Evolutionary conservation across 2,113 vertebrate species (phyloP), one percentile per base, ranked within the genome.

Genomic region (Protobothrops mucrosquamatus): DNA sequence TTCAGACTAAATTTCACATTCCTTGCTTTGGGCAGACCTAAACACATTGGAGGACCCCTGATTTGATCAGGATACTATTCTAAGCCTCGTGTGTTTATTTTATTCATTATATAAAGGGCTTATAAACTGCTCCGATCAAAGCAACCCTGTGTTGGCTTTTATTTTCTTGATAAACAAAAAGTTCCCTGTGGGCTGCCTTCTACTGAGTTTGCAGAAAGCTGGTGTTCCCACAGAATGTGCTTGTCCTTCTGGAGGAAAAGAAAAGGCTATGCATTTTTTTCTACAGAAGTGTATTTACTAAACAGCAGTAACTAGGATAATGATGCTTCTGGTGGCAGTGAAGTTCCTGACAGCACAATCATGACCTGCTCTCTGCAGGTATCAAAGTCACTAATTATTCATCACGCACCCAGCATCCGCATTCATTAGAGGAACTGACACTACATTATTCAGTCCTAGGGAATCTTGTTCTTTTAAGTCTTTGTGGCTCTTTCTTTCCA

Each of bases 361-460:
- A 95, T 94, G 96, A 96, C 97, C 95, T 96, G 95, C 94, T 96
- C 95, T 95, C 96, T 93, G 93, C 95, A 95, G 93, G 96, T 96
- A 97, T 97, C 96, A 96, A 97, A 97, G 95, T 94, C 95, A 85
- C 96, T 97, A 97, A 97, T 97, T 96, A 97, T 92, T 94, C 94
- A 92, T 96, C 92, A 88, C 1, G 69, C 88, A 39, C 93, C 92
- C 90, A 88, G 3, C 93, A 95, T 90, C 51, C 11, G 92, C 94
- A 8, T 91, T 96, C 96, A 95, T 97, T 95, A 96, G 91, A 87
- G 94, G 94, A 93, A 57, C 90, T 85, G 93, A 94, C 93, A 57
- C 92, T 46, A 91, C 20, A 91, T 69, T 95, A 54, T 92, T 94
- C 95, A 94, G 64, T 85, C 64, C 14, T 0, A 0, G 90, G 57